Evolutionary conservation across 23 tunicate genomes (phyloP), one percentile per base, ranked within the genome.

Genomic region (Halocynthia aurantium): DNA sequence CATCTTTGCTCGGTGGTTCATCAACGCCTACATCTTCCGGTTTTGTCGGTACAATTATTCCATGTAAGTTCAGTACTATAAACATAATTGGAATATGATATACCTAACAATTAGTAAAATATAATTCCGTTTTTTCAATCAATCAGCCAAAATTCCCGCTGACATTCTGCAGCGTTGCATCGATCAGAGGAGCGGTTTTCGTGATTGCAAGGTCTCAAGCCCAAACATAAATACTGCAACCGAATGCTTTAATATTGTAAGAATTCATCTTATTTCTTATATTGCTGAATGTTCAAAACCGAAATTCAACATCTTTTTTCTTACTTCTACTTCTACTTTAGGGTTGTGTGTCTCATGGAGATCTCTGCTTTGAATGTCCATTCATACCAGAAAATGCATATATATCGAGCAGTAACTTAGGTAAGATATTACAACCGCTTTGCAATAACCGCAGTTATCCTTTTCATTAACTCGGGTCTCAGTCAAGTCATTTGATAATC

Each of bases 231-330:
- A 75, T 53, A 92, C 88, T 5, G 93, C 78, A 72, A 69, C 62
- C 51, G 98, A 92, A 67, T 92, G 98, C 67, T 60, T 76, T 8
- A 92, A 92, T 70, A 78, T 85, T 57, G 98, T 92, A 70, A 77
- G 97, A 77, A 13, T 58, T 58, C 64, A 15, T 58, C 18, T 58
- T 31, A 31, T 31, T 31, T 0, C 44, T 31, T 31, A 31, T 31
- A 31, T 31, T 31, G 44, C 44, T 0, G 1, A 1, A 31, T 31
- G 1, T 31, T 31, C 4, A 31, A 0, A 31, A 31, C 44, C 44
- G 44, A 31, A 31, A 31, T 31, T 31, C 44, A 1, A n/a, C 71
- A 10, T 44, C 10, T 10, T 12, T 10, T 57, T 57, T 10, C 10
- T 57, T 12, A 13, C 63, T 58, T 58, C 63, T 13, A 13, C 55